These are phyloP conservation scores for Neuroterus valhalla DNA, from an alignment of 1,140 invertebrate species.

Conservation along the genomic window DNA sequence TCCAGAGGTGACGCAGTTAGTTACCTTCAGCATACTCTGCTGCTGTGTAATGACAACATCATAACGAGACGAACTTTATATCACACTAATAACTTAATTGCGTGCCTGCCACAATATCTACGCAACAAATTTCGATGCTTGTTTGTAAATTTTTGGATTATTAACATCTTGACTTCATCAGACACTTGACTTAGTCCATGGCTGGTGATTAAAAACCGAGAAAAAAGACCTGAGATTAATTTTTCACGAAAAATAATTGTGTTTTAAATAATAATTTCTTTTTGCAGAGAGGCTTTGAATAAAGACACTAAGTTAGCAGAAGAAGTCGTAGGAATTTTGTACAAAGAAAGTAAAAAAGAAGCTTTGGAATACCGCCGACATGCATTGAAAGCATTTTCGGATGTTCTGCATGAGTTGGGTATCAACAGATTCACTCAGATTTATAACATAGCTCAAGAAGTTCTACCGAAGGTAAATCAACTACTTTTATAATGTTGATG, in stretches of 20 bases:
- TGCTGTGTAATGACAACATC: too few species aligned
- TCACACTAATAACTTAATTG: too few species aligned
- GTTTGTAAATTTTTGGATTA: too few species aligned
- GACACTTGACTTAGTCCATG: too few species aligned
- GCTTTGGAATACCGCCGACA: conserved; percentile 84
- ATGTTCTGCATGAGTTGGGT: conserved; percentile 83
- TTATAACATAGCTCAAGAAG: conserved; percentile 83
- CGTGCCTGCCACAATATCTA: too few species aligned
- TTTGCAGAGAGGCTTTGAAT: conserved; percentile 67
- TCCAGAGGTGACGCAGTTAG: too few species aligned
- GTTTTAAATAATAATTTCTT: not conserved
- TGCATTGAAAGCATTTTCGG: conserved; percentile 83
- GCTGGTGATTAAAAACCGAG: too few species aligned
- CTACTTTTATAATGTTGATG: not conserved
- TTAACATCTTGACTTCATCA: too few species aligned
- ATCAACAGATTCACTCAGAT: conserved; percentile 86
- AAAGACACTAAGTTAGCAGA: conserved; percentile 68
- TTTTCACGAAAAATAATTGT: not conserved
- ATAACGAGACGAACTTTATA: too few species aligned
- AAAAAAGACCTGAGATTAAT: too few species aligned
- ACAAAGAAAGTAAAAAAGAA: conserved; percentile 88
- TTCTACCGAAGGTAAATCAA: conserved; percentile 77
- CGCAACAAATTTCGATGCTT: too few species aligned
- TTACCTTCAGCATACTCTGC: too few species aligned
- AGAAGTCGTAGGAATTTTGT: conserved; percentile 80